Percentiles rank a stretch among this genome's conserved stretches.
These are phyloP conservation scores for Napeogenes inachia DNA, from an alignment of 2,888 invertebrate species.

Conservation along the genomic window DNA sequence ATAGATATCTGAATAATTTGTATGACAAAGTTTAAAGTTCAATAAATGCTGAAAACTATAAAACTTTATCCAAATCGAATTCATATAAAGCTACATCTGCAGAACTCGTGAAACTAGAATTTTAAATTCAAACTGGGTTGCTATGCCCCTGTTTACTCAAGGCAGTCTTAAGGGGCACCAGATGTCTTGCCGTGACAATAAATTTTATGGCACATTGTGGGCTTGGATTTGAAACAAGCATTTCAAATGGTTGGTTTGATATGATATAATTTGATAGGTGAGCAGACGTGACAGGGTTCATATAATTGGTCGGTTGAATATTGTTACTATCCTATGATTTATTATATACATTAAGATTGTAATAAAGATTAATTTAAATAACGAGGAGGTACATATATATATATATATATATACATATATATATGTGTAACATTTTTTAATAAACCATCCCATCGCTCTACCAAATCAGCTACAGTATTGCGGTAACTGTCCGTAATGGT, in stretches of 20 bases:
- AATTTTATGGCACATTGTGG: constrained; percentile 73
- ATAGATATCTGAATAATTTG: too few species aligned
- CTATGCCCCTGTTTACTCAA: constrained; percentile 23
- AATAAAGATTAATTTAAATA: too few species aligned
- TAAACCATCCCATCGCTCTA: too few species aligned
- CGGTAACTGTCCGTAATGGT: too few species aligned
- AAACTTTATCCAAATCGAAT: constrained; percentile 1
- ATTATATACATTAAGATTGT: too few species aligned
- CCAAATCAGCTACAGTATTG: too few species aligned
- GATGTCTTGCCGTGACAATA: constrained; percentile 75
- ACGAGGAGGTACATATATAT: too few species aligned
- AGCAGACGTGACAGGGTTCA: background rate
- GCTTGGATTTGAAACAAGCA: constrained; percentile 67
- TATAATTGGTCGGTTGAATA: background rate
- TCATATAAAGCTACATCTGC: background rate
- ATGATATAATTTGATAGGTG: constrained; percentile 52
- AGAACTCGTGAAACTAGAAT: constrained; percentile 14
- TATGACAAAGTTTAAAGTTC: background rate
- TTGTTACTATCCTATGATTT: too few species aligned
- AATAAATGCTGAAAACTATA: background rate
- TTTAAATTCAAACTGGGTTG: constrained; percentile 23
- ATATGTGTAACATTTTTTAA: too few species aligned
- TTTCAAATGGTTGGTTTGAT: constrained; percentile 38
- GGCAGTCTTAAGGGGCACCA: constrained; percentile 57
- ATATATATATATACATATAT: too few species aligned